Evolutionary conservation across 2,888 invertebrate genomes (phyloP).

Genomic region (Cotesia congregata): DNA sequence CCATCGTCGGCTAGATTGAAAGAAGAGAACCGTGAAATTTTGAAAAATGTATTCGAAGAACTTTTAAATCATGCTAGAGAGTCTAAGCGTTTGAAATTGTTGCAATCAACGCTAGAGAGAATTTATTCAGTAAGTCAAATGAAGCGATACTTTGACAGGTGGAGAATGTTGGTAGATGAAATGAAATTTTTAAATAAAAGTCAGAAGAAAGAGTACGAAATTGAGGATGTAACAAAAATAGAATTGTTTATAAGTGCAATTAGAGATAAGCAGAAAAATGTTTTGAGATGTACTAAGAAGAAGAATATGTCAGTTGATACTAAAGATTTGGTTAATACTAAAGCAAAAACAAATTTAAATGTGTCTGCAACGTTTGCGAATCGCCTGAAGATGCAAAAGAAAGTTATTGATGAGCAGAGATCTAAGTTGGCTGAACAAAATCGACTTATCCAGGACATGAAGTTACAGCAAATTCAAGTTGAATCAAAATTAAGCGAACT

Average conservation of each 20-base stretch:
- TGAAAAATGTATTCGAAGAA: not conserved
- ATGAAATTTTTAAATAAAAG: not conserved
- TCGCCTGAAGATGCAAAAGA: constrained; percentile 76
- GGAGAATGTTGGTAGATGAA: not conserved
- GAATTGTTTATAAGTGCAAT: constrained; percentile 62
- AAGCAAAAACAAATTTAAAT: constrained; percentile 11
- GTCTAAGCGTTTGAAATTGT: not conserved
- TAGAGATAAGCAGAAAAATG: constrained; percentile 57
- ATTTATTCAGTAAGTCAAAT: not conserved
- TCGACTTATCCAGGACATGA: constrained; percentile 80
- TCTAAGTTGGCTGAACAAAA: constrained; percentile 80
- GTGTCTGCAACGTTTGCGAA: constrained; percentile 55
- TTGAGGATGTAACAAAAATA: constrained; percentile 60
- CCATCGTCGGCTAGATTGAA: not conserved
- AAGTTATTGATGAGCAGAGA: constrained; percentile 81
- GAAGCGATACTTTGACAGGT: not conserved
- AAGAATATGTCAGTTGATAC: not conserved
- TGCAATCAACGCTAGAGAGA: not conserved
- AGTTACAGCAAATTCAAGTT: constrained; percentile 78
- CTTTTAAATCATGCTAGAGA: not conserved
- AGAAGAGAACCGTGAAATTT: not conserved
- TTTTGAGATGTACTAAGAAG: constrained; percentile 39
- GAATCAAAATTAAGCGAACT: constrained; percentile 71
- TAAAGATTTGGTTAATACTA: constrained; percentile 35
- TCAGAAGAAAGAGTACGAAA: constrained; percentile 46